A percentile compares a stretch with the other conserved stretches of the same genome.
These are phyloP conservation scores for Bombyx mandarina DNA, from an alignment of 1,140 invertebrate genomes.

Conservation along the genomic window DNA sequence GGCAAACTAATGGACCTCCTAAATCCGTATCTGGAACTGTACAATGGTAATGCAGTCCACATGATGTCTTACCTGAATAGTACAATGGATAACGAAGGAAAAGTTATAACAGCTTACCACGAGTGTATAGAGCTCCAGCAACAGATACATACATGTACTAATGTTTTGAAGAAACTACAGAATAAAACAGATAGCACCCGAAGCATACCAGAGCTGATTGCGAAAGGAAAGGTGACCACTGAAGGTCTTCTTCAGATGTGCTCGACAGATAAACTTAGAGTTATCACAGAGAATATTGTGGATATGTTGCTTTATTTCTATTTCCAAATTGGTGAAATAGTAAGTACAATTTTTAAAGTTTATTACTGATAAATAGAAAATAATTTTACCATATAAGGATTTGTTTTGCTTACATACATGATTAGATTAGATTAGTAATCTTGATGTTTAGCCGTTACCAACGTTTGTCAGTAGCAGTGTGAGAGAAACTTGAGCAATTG, in stretches of 20 bases:
- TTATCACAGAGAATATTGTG: slow-evolving; percentile 84
- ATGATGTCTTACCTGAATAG: slow-evolving; percentile 85
- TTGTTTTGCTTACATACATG: no score
- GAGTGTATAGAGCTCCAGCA: slow-evolving; percentile 72
- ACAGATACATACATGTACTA: slow-evolving; percentile 60
- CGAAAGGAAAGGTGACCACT: slow-evolving; percentile 40
- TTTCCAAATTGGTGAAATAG: slow-evolving; percentile 72
- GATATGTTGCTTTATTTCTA: slow-evolving; percentile 83
- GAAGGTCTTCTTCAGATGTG: slow-evolving; percentile 71
- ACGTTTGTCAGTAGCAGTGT: no score
- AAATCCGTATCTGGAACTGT: slow-evolving; percentile 80
- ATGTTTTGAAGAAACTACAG: slow-evolving; percentile 50
- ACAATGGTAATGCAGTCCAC: slow-evolving; percentile 84
- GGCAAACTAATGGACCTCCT: slow-evolving; percentile 83
- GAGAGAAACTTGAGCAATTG: no score
- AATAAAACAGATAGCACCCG: slow-evolving; percentile 32
- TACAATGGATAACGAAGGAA: slow-evolving; percentile 75
- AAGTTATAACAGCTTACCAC: slow-evolving; percentile 85
- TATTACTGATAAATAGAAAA: no score
- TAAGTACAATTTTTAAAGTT: slow-evolving; percentile 18
- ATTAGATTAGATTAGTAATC: no score
- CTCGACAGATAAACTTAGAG: slow-evolving; percentile 83
- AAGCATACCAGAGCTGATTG: slow-evolving; percentile 36
- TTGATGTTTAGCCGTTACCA: no score
- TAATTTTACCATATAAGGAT: no score